These are phyloP conservation scores for Achlya flavicornis DNA, from an alignment of 2,888 invertebrate species.

Conservation along the genomic window DNA sequence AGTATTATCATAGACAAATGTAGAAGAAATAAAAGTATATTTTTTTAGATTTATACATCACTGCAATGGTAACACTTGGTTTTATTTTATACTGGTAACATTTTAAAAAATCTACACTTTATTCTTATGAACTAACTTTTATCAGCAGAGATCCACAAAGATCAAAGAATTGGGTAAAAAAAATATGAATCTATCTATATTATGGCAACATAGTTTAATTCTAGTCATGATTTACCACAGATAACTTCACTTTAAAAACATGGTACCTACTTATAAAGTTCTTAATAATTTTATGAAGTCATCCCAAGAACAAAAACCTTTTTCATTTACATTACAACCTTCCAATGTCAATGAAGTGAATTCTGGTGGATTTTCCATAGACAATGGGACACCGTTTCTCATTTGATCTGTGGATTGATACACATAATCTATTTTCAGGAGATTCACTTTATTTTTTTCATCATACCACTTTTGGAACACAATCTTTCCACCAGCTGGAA, in stretches of 20 bases:
- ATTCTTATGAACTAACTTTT: no score
- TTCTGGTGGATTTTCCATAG: constrained; percentile 56
- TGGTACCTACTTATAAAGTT: constrained; percentile 16
- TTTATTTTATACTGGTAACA: not conserved
- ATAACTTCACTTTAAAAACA: no score
- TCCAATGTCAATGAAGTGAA: constrained; percentile 53
- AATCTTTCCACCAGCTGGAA: constrained; percentile 69
- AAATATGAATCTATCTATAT: no score
- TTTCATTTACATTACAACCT: constrained; percentile 47
- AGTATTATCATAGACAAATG: no score
- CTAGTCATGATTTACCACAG: no score
- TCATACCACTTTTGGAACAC: constrained; percentile 72
- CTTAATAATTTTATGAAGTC: constrained; percentile 51
- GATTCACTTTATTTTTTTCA: constrained; percentile 33
- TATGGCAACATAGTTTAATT: no score
- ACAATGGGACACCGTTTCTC: constrained; percentile 51
- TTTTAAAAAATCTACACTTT: no score
- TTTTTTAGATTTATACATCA: not conserved
- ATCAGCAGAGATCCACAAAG: no score
- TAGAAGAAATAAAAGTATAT: not conserved
- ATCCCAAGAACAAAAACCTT: constrained; percentile 67
- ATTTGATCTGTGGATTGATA: constrained; percentile 64
- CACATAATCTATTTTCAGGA: constrained; percentile 64
- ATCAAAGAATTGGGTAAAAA: no score
- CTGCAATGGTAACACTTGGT: not conserved